These are phyloP conservation scores for Lophura swinhoii DNA, from an alignment of 2,797 vertebrate genomes.

Conservation along the genomic window DNA sequence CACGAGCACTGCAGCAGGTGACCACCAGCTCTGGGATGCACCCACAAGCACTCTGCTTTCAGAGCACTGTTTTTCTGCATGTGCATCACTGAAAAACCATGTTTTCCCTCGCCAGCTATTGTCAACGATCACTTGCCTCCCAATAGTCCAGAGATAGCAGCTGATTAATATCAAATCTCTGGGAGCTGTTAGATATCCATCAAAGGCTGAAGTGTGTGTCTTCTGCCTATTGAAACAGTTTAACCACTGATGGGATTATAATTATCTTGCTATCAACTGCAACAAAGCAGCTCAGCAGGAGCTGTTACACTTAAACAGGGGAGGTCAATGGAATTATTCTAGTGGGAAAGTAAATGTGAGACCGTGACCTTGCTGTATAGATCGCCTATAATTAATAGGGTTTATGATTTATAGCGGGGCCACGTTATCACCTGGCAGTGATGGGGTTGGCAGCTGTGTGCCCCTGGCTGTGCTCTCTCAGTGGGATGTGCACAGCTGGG, in stretches of 20 bases:
- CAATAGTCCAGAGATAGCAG: neutral
- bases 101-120: neutral
- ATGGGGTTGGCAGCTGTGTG: neutral
- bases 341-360: neutral
- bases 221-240: slow-evolving; percentile 46
- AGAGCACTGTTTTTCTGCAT: rapidly evolving
- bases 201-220: slow-evolving; percentile 34
- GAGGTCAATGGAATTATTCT: slow-evolving; percentile 45
- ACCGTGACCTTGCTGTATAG: neutral
- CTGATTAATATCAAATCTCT: slow-evolving; percentile 8
- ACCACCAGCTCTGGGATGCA: neutral
- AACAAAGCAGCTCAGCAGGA: slow-evolving; percentile 58
- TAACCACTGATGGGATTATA: slow-evolving; percentile 56
- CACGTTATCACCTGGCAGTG: neutral
- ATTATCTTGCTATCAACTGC: slow-evolving; percentile 61
- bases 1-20: rapidly evolving
- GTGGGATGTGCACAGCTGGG: rapidly evolving
- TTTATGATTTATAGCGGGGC: neutral
- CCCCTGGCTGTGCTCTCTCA: neutral
- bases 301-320: neutral
- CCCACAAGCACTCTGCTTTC: rapidly evolving
- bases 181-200: slow-evolving; percentile 32
- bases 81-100: neutral
- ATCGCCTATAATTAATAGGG: neutral
- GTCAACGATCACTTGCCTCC: neutral